A percentile compares a stretch with the other conserved stretches of the same genome.
Evolutionary conservation across 2,797 vertebrate genomes (phyloP).

Genomic region (Lophotriccus pileatus): DNA sequence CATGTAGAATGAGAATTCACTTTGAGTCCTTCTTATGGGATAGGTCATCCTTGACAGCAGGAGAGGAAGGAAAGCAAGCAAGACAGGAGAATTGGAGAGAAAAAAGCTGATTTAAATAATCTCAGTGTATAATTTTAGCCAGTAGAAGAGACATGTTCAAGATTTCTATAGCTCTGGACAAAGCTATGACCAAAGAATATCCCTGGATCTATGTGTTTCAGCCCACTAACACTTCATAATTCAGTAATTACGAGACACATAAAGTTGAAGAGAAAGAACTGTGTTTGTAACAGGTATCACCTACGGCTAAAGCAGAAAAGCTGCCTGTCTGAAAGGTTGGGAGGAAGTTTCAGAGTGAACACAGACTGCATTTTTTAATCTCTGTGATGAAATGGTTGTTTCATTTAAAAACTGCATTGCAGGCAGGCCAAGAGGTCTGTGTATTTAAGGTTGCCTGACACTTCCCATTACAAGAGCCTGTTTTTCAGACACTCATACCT

Average conservation of each 20-base stretch:
- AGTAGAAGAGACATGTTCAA: neutral
- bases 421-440: neutral
- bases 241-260: neutral
- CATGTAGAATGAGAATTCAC: neutral
- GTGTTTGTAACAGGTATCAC: neutral
- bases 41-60: neutral
- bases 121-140: neutral
- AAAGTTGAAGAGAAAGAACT: neutral
- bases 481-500: neutral
- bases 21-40: neutral
- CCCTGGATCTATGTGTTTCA: neutral
- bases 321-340: neutral
- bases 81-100: neutral
- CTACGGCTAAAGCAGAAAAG: neutral
- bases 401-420: neutral
- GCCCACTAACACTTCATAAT: neutral
- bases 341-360: neutral
- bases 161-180: neutral
- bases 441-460: slow-evolving; percentile 34
- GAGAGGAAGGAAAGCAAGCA: neutral
- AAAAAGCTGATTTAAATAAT: neutral
- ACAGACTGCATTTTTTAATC: neutral
- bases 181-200: neutral
- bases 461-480: neutral
- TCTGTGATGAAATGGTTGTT: neutral